These are phyloP conservation scores for Tribolium madens DNA, from an alignment of 1,140 invertebrate genomes.

Conservation along the genomic window DNA sequence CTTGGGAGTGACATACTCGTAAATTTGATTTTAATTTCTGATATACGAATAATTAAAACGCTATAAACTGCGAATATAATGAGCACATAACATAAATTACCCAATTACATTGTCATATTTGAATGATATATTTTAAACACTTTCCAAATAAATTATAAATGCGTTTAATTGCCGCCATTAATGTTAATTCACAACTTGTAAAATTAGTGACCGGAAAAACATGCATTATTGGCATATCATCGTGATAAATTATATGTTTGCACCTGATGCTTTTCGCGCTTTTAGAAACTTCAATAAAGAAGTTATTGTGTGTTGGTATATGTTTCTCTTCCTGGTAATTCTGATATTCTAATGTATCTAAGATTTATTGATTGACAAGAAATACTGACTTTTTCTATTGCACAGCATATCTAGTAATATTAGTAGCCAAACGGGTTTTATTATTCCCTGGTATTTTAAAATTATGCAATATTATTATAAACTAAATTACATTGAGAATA, in stretches of 20 bases:
- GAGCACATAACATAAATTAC: not conserved
- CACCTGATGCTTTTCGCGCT: too few relatives aligned
- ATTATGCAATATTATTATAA: not conserved
- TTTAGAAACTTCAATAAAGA: too few relatives aligned
- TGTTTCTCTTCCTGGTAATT: too few relatives aligned
- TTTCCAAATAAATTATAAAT: not conserved
- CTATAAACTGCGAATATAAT: not conserved
- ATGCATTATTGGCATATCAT: not conserved
- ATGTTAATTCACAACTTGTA: not conserved
- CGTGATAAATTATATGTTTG: too few relatives aligned
- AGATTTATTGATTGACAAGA: not conserved
- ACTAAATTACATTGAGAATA: not conserved
- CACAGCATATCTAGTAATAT: not conserved
- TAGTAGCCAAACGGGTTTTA: not conserved
- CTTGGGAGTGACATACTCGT: not conserved
- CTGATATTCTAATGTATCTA: too few relatives aligned
- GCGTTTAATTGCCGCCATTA: not conserved
- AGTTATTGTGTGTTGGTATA: too few relatives aligned
- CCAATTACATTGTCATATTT: not conserved
- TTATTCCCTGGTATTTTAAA: not conserved
- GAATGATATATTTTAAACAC: not conserved
- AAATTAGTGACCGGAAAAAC: not conserved
- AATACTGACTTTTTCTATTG: not conserved
- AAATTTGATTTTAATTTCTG: not conserved
- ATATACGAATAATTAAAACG: not conserved